Percentiles rank a stretch among this genome's conserved stretches.
phyloP scores from a whole-genome alignment of 2,888 invertebrate species.

The Drosophila birchii region DNA sequence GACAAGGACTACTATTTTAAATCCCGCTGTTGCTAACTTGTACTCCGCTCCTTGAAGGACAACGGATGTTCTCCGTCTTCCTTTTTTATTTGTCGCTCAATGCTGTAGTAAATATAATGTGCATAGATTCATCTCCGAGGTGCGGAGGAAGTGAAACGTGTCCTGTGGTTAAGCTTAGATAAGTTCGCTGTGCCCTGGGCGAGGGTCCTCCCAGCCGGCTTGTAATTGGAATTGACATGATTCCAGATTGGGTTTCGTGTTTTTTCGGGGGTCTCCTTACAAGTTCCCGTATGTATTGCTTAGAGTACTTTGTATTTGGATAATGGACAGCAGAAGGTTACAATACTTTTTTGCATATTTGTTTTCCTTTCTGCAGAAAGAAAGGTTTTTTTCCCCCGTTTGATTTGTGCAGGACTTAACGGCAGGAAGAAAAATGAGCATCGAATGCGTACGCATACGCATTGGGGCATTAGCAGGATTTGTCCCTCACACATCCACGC shows the following conservation, averaged over 20 bases:
- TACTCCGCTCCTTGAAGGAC: conserved; percentile 63
- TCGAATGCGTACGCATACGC: conserved; percentile 65
- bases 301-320: conserved; percentile 9
- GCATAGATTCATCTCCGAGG: conserved; percentile 54
- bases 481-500: conserved; percentile 47
- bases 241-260: conserved; percentile 21
- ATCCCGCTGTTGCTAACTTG: background rate
- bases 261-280: conserved; percentile 4
- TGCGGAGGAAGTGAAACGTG: conserved; percentile 21
- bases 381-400: conserved; percentile 39
- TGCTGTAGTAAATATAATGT: conserved; percentile 64
- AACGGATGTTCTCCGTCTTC: conserved; percentile 59
- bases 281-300: conserved; percentile 10
- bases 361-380: background rate
- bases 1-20: background rate
- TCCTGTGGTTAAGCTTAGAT: conserved; percentile 26
- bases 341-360: conserved; percentile 26
- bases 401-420: conserved; percentile 62
- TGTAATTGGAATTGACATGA: conserved; percentile 44
- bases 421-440: conserved; percentile 63
- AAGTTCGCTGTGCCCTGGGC: conserved; percentile 19
- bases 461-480: conserved; percentile 70
- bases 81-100: conserved; percentile 59
- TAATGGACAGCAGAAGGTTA: conserved; percentile 34
- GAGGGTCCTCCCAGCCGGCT: conserved; percentile 7